These are phyloP conservation scores for Drosophila austrosaltans DNA, from an alignment of 2,888 invertebrate genomes.

Conservation along the genomic window DNA sequence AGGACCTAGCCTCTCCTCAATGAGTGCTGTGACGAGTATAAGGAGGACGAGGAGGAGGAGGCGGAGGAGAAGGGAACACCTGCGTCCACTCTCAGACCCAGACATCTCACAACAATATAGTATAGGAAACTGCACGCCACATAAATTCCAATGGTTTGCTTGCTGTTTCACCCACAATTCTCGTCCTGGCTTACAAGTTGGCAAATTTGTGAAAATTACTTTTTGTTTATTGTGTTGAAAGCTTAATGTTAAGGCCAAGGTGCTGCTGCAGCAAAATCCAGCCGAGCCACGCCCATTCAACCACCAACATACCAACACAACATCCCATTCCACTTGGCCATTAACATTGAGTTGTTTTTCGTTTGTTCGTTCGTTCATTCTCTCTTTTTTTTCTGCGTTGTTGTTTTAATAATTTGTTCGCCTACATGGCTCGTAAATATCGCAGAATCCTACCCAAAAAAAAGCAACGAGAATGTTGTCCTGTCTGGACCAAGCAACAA, in stretches of 20 bases:
- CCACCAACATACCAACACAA: constrained; percentile 12
- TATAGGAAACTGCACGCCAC: constrained; percentile 69
- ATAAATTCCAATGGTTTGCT: constrained; percentile 79
- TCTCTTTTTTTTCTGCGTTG: constrained; percentile 45
- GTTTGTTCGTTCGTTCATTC: constrained; percentile 34
- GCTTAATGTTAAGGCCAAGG: constrained; percentile 72
- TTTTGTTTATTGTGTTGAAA: constrained; percentile 81
- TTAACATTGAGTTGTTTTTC: constrained; percentile 66
- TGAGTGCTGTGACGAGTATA: constrained; percentile 4
- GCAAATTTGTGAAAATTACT: constrained; percentile 83
- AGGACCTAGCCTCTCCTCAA: constrained; percentile 6
- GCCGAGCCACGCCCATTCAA: constrained; percentile 37
- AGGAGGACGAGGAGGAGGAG: constrained; percentile 7
- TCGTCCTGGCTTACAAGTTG: constrained; percentile 78
- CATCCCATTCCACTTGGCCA: constrained; percentile 35
- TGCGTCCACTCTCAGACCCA: constrained; percentile 77
- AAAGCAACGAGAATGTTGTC: constrained; percentile 23
- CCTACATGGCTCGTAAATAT: constrained; percentile 75
- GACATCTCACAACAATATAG: constrained; percentile 19
- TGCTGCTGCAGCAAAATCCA: constrained; percentile 45
- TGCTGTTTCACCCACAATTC: constrained; percentile 59
- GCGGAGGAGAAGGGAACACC: constrained; percentile 59
- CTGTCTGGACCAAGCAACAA: constrained; percentile 35
- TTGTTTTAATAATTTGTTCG: constrained; percentile 75
- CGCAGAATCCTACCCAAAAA: constrained; percentile 39